Base-by-base conservation (phyloP, 2,797 vertebrate species). In the Threskiornis aethiopicus region DNA sequence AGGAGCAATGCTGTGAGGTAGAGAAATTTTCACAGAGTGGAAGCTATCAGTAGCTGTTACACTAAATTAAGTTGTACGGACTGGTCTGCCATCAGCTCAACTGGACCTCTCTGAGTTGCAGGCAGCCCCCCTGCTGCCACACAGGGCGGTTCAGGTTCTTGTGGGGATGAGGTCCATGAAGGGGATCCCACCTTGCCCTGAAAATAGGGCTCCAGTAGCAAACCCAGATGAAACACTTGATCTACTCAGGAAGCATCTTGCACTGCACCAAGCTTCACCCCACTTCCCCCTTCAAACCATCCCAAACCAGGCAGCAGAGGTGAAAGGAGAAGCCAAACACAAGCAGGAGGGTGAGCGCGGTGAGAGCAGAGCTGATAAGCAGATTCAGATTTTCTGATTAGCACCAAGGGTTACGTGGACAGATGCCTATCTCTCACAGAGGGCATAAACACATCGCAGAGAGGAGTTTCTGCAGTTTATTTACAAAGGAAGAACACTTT, bases 221-320 rank as follows among this genome's bases (percentile, higher is more conserved):
- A 49, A 54, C 1, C 8, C 28, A 2, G 49, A 8, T 3, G 62
- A n/a, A 80, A 62, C 1, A 0, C 52, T 19, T 4, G 2, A 18
- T 15, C 31, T 1, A 0, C 28, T 22, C 84, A 49, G 47, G 5
- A 1, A 21, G 61, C 0, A 5, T 5, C 76, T 67, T 3, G 0
- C 29, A 10, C 28, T 5, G 1, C 67, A 5, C 31, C 1, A 0
- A 69, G n/a, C 29, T 20, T 54, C 37, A 5, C 20, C n/a, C 41
- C 4, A 1, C 14, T 19, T 18, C 39, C 70, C 55, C 41, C 37
- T 78, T 16, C 20, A 42, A 59, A 49, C 37, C 51, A 12, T 8
- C 62, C 35, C 49, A 52, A 24, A 26, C 6, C 51, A 17, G 51
- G 71, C 79, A 49, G 70, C 2, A 0, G 51, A 51, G 57, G 58